Evolutionary conservation across 2,113 vertebrate species (phyloP).

Genomic region (Enhydra lutris): DNA sequence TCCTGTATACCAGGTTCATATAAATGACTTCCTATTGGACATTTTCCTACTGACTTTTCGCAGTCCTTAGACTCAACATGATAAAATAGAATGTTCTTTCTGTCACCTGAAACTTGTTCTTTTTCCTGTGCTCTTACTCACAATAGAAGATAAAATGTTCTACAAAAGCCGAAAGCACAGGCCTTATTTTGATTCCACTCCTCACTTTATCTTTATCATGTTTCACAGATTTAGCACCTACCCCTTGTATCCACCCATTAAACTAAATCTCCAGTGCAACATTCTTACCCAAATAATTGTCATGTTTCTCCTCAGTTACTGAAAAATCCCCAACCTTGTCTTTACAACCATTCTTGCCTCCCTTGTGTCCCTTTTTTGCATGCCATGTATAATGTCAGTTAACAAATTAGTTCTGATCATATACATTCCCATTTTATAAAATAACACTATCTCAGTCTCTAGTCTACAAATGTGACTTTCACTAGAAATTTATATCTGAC

Average conservation of each 20-base stretch:
- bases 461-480: background rate
- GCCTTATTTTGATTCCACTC: background rate
- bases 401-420: background rate
- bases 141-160: background rate
- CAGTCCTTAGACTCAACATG: background rate
- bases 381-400: background rate
- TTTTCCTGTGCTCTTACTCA: background rate
- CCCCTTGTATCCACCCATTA: background rate
- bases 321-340: background rate
- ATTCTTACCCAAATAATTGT: background rate
- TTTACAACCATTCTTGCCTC: background rate
- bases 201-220: background rate
- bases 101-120: background rate
- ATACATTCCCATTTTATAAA: background rate
- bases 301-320: background rate
- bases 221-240: background rate
- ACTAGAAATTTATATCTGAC: background rate
- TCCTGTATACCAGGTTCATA: background rate
- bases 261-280: background rate
- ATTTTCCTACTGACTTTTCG: background rate
- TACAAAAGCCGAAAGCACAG: background rate
- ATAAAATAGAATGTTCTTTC: background rate
- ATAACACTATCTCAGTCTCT: background rate
- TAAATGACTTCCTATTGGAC: background rate
- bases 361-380: background rate